Percentiles rank a stretch among this genome's conserved stretches.
Evolutionary conservation across 2,888 invertebrate species (phyloP).

Genomic region (Drosophila mulleri): DNA sequence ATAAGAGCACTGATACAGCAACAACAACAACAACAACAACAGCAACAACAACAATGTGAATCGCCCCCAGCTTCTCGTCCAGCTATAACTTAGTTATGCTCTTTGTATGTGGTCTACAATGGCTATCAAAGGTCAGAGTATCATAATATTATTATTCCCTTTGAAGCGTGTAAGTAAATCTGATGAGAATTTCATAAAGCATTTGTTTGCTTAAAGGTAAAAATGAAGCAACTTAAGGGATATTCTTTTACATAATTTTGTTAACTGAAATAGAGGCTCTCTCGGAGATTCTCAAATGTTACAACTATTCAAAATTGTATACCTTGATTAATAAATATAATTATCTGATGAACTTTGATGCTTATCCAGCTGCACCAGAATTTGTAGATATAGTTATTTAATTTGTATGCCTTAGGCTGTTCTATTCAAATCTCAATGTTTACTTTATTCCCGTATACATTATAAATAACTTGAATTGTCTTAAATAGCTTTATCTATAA

Average conservation of each 20-base stretch:
- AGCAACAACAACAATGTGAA: conserved; percentile 10
- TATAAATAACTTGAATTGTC: background rate
- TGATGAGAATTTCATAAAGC: conserved; percentile 4
- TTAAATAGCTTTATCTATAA: background rate
- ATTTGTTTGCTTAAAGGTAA: background rate
- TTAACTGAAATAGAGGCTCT: background rate
- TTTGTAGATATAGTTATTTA: no score
- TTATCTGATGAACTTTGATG: background rate
- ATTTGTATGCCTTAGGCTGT: background rate
- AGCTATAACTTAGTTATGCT: conserved; percentile 34
- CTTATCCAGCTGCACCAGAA: no score
- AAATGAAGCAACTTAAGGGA: background rate
- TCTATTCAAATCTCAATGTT: background rate
- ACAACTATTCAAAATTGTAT: background rate
- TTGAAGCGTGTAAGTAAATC: conserved; percentile 7
- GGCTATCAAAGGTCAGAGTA: conserved; percentile 29
- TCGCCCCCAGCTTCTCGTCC: conserved; percentile 15
- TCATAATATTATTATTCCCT: conserved; percentile 28
- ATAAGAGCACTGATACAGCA: conserved; percentile 12
- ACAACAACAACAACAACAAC: conserved; percentile 15
- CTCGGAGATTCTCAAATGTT: background rate
- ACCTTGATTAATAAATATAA: background rate
- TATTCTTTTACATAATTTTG: background rate
- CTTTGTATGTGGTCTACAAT: conserved; percentile 25
- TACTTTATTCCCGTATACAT: background rate